Conservation (phyloP, 1,140 invertebrate genomes). For the Eubasilissa regina region DNA sequence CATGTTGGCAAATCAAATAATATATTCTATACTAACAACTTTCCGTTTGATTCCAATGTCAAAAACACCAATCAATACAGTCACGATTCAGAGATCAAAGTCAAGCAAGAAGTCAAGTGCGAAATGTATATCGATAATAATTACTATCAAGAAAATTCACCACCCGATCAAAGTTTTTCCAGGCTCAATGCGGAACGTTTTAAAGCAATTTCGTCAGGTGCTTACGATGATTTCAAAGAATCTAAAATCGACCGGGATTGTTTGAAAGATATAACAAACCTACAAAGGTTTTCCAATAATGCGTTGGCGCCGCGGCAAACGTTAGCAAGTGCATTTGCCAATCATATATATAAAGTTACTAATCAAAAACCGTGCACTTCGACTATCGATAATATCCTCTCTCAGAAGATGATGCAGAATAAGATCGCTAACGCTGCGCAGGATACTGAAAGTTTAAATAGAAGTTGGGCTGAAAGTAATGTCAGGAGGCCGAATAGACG, state of each 20-base stretch:
- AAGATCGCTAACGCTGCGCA: constrained; percentile 7
- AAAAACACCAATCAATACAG: constrained; percentile 19
- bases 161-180: constrained; percentile 65
- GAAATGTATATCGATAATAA: constrained; percentile 5
- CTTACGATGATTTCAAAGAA: constrained; percentile 47
- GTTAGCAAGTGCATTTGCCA: constrained; percentile 67
- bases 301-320: constrained; percentile 69
- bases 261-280: constrained; percentile 56
- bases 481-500: constrained; percentile 7
- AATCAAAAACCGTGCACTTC: constrained; percentile 71
- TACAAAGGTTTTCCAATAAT: constrained; percentile 60
- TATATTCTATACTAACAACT: constrained; percentile 51
- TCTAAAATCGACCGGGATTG: constrained; percentile 30
- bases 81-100: constrained; percentile 34
- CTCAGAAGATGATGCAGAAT: constrained; percentile 66
- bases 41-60: constrained; percentile 4
- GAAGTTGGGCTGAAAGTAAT: constrained; percentile 10
- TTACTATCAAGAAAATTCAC: constrained; percentile 31
- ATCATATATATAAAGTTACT: constrained; percentile 72
- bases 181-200: constrained; percentile 69
- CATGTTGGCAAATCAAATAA: constrained; percentile 41
- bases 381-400: constrained; percentile 68
- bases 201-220: constrained; percentile 63
- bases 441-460: constrained; percentile 22
- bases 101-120: constrained; percentile 7